Conservation (phyloP, 2,797 vertebrate species). For the Menidia menidia region DNA sequence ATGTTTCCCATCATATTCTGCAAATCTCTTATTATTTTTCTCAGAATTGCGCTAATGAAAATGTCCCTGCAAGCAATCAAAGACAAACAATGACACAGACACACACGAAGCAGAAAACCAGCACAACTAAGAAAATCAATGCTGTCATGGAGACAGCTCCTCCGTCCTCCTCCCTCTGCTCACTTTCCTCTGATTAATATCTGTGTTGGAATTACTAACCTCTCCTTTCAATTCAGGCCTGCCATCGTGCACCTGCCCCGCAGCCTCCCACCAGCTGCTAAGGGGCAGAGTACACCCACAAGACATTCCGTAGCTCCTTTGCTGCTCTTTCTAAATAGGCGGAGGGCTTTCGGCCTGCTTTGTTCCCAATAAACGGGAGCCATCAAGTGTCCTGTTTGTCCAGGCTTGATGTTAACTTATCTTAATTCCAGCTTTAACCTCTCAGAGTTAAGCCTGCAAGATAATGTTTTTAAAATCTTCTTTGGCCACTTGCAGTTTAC, state of each 20-base stretch:
- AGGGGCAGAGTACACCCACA: not conserved
- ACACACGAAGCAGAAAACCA: conserved; percentile 22
- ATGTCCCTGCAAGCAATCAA: conserved; percentile 24
- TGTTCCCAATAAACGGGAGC: conserved; percentile 8
- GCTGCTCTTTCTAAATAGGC: conserved; percentile 7
- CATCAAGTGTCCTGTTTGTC: not conserved
- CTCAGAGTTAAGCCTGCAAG: not conserved
- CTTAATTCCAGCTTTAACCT: not conserved
- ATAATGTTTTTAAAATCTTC: not conserved
- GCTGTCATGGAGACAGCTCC: conserved; percentile 48
- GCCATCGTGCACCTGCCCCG: conserved; percentile 20
- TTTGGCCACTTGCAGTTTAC: not conserved
- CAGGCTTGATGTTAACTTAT: conserved; percentile 1
- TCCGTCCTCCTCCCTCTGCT: conserved; percentile 13
- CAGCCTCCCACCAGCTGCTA: conserved; percentile 19
- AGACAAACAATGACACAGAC: conserved; percentile 10
- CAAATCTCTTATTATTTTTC: conserved; percentile 23
- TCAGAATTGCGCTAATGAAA: conserved; percentile 20
- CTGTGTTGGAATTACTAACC: conserved; percentile 16
- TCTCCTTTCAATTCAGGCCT: conserved; percentile 22
- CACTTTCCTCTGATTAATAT: conserved; percentile 29
- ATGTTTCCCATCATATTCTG: conserved; percentile 24
- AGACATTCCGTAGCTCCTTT: conserved; percentile 6
- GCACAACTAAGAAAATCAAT: conserved; percentile 17
- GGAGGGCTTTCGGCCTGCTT: conserved; percentile 5